phyloP scores from a whole-genome alignment of 30 jellyfish, hydroid and myxozoan genomes.

The Mastigias papua region DNA sequence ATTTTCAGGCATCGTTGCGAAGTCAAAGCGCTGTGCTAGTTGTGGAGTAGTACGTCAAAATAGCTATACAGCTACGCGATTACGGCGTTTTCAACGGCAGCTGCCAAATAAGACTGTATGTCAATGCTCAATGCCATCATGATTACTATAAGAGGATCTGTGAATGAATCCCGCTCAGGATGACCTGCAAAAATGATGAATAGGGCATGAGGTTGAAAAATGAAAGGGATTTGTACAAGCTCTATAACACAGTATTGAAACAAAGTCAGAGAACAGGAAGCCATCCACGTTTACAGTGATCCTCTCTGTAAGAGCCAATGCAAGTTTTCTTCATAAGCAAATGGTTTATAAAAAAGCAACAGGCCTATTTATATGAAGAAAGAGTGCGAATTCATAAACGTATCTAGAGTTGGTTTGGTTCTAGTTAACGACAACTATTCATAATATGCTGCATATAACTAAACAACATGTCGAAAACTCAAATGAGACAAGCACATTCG shows the following conservation, averaged over 20 bases:
- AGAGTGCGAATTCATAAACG: too few species aligned
- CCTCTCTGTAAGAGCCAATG: too few species aligned
- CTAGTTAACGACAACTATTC: too few species aligned
- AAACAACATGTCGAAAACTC: too few species aligned
- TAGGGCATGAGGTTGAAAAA: not conserved
- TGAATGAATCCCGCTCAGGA: slow-evolving; percentile 26
- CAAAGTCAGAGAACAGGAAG: too few species aligned
- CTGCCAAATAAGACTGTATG: not conserved
- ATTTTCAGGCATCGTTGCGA: not conserved
- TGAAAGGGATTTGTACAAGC: not conserved
- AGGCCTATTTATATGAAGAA: too few species aligned
- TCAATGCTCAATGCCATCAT: not conserved
- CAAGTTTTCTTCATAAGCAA: too few species aligned
- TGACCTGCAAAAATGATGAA: slow-evolving; percentile 36
- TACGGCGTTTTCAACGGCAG: slow-evolving; percentile 17
- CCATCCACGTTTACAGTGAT: too few species aligned
- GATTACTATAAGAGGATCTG: slow-evolving; percentile 10
- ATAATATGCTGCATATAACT: too few species aligned
- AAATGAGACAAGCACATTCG: too few species aligned
- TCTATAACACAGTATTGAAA: not conserved
- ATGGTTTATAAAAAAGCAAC: too few species aligned
- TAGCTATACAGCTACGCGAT: not conserved
- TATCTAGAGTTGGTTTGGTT: too few species aligned
- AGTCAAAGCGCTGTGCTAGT: not conserved
- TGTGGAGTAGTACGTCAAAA: not conserved